Base-by-base conservation (phyloP, 2,888 invertebrate species). In the Caenorhabditis zanzibari region DNA sequence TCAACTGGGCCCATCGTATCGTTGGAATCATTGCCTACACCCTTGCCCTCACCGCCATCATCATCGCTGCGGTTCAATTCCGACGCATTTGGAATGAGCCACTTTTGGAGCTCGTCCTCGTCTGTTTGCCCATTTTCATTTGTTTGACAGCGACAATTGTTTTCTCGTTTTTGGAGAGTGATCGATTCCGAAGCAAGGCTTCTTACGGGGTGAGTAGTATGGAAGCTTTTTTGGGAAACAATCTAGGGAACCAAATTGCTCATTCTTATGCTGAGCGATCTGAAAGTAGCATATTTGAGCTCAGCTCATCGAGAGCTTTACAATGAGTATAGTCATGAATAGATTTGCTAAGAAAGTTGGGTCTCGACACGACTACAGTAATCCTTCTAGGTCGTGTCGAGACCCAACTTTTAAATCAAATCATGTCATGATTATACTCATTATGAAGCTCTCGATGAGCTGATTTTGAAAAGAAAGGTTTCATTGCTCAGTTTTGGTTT, bases 51-150 rank as follows among this genome's bases (percentile, higher is more conserved):
- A 72, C 83, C 4, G 79, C 87, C 64, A 82, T 87, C 56, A 81
- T 86, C 44, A 76, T 87, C 24, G 87, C 86, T 2, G 86, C 86
- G 9, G 77, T 82, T 0, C 72, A 87, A 44, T 87, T 87, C 84
- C 77, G 77, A 28, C 68, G 75, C 44, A 82, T 87, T 56, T 87
- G 86, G 86, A 84, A 72, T 41, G 84, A 87, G 47, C 82, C 85
- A n/a, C 71, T 75, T n/a, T 61, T 87, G 7, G 84, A 87, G 54
- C 58, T 84, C 14, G 77, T 87, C 14, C 75, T 87, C 38, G 66
- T 68, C 5, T 58, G 71, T 47, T 61, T 84, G 32, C 86, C 86
- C 0, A 73, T 75, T 41, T 38, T 68, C 47, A 68, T 87, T 22
- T 80, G 80, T 28, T 19, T 87, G 14, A 69, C 52, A 6, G 76